Base-by-base conservation (phyloP, 1,140 invertebrate species). In the Cotesia glomerata region DNA sequence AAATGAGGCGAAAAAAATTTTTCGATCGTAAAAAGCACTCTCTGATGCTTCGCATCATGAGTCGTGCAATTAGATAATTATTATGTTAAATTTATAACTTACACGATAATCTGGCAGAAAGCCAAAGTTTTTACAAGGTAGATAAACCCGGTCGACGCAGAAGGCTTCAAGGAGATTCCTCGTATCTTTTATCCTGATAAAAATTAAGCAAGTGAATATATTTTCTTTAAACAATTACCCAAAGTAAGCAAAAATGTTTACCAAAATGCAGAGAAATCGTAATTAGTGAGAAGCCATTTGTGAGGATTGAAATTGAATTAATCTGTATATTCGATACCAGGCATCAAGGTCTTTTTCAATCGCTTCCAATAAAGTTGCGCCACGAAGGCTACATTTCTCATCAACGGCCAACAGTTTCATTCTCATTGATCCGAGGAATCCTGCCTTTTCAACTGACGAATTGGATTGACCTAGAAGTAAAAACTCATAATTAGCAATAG, bases 281-380 rank as follows among this genome's bases (percentile, higher is more conserved):
- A 98, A 81, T 96, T 97, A 0, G 95, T 91, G 32, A 97, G 86
- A 84, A 98, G 88, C 93, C 95, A 98, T 86, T 98, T 98, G 79
- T 98, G 96, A 0, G 94, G 90, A 83, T 98, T 98, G 68, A 97
- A 92, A 82, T 97, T 96, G 74, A 98, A 93, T 0, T 95, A 97
- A 77, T 96, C 92, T 0, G 91, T 93, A 69, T 90, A 90, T 79
- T 98, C 92, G 5, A 98, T 84, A 1, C 96, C 97, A 72, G 91
- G 90, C 87, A 96, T 91, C 0, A 95, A 85, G 75, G 82, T 97
- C 96, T 77, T 93, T 91, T 70, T 92, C 88, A 1, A 96, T 92
- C 0, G 95, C 95, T 74, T 90, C 84, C 71, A 90, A 87, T 0
- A 98, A 81, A 5, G 91, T 92, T n/a, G 91, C 85, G n/a, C 94